Conservation (phyloP, 1,140 invertebrate genomes). For the Pseudomyrmex sp. region DNA sequence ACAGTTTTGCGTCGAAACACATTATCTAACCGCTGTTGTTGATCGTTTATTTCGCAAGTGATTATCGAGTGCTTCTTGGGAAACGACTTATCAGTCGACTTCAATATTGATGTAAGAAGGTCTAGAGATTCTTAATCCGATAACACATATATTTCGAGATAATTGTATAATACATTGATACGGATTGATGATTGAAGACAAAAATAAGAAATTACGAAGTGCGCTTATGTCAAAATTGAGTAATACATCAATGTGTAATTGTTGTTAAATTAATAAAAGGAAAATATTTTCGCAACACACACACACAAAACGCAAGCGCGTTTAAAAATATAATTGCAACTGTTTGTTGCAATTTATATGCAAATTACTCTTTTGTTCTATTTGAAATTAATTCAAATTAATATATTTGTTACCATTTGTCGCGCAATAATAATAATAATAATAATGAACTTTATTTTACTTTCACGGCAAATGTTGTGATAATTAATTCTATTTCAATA, state of each 20-base stretch:
- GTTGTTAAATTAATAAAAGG: slow-evolving; percentile 2
- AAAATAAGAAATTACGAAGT: not conserved
- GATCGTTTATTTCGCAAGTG: not conserved
- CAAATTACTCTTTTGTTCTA: slow-evolving; percentile 23
- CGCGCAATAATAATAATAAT: not conserved
- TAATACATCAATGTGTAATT: not conserved
- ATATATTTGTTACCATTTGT: slow-evolving; percentile 11
- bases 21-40: not conserved
- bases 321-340: not conserved
- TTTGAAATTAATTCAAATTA: slow-evolving; percentile 20
- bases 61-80: not conserved
- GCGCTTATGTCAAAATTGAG: not conserved
- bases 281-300: not conserved
- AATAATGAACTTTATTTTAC: not conserved
- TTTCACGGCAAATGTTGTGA: too few species aligned
- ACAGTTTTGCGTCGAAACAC: not conserved
- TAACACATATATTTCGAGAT: slow-evolving; percentile 2
- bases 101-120: not conserved
- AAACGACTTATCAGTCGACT: slow-evolving; percentile 2
- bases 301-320: too few species aligned
- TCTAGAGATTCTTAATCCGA: slow-evolving; percentile 17
- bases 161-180: slow-evolving; percentile 24
- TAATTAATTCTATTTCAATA: too few species aligned
- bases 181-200: not conserved
- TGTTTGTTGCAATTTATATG: not conserved